A percentile compares a stretch with the other conserved stretches of the same genome.
These are phyloP conservation scores for Aphrocallistes beatrix DNA, from an alignment of 37 sponge, comb jelly and placozoan species.

Conservation along the genomic window DNA sequence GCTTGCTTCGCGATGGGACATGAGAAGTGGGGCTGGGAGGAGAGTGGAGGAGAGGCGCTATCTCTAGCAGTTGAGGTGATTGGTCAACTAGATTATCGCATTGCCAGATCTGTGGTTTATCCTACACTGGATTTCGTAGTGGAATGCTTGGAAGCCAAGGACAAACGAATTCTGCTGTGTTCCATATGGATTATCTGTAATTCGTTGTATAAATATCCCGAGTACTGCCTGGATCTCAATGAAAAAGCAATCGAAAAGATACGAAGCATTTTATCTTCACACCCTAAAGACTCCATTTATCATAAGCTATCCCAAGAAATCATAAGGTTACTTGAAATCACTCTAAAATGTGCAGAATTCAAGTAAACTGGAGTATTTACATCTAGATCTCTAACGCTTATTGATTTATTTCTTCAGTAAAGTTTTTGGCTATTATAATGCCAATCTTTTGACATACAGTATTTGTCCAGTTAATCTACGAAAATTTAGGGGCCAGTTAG, in stretches of 20 bases:
- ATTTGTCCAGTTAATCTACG: too few relatives aligned
- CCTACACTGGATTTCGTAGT: not conserved
- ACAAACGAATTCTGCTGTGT: not conserved
- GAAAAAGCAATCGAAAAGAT: not conserved
- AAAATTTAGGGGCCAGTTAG: too few relatives aligned
- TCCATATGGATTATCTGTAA: not conserved
- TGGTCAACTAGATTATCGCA: not conserved
- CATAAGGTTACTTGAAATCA: not conserved
- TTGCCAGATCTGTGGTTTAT: not conserved
- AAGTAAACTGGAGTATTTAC: too few relatives aligned
- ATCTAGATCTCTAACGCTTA: too few relatives aligned
- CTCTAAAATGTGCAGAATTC: not conserved
- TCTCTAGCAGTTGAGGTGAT: not conserved
- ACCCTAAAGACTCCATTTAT: not conserved
- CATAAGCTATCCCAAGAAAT: not conserved
- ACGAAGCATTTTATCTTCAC: not conserved
- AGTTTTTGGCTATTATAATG: too few relatives aligned
- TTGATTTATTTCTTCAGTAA: too few relatives aligned
- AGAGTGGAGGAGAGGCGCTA: not conserved
- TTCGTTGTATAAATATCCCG: not conserved
- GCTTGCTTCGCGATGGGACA: not conserved
- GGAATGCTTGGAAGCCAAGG: not conserved
- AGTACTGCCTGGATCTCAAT: not conserved
- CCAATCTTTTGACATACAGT: too few relatives aligned
- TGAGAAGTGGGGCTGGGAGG: not conserved